A percentile compares a stretch with the other conserved stretches of the same genome.
Evolutionary conservation across 2,113 vertebrate genomes (phyloP).

Genomic region (Elaphurus davidianus): DNA sequence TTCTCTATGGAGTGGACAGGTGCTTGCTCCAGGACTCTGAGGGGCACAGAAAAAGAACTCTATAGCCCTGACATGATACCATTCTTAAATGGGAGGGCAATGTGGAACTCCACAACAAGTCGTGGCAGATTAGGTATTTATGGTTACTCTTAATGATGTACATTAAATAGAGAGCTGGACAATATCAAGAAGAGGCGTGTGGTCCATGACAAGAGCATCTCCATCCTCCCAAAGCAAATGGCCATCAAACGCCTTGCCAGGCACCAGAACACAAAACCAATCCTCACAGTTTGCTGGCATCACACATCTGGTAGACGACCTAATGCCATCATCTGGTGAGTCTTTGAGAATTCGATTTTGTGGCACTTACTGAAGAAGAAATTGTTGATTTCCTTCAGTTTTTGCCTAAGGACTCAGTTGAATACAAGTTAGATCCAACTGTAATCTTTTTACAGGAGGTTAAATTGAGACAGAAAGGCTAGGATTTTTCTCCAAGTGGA

Average conservation of each 20-base stretch:
- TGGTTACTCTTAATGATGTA: not conserved
- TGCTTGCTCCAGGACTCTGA: not conserved
- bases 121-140: not conserved
- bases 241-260: not conserved
- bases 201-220: not conserved
- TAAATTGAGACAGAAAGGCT: not conserved
- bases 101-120: not conserved
- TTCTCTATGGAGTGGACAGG: not conserved
- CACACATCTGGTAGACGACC: not conserved
- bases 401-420: not conserved
- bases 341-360: not conserved
- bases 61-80: not conserved
- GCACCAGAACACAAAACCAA: not conserved
- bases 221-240: not conserved
- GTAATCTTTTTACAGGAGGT: not conserved
- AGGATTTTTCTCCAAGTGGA: not conserved
- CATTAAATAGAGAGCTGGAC: not conserved
- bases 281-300: fast-evolving
- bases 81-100: not conserved
- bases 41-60: not conserved
- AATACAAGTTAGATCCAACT: not conserved
- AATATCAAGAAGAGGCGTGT: fast-evolving
- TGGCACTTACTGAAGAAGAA: not conserved
- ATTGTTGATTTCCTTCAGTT: not conserved
- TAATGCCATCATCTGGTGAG: not conserved